Evolutionary conservation across 2,113 vertebrate genomes (phyloP).

Genomic region (Anser cygnoides): DNA sequence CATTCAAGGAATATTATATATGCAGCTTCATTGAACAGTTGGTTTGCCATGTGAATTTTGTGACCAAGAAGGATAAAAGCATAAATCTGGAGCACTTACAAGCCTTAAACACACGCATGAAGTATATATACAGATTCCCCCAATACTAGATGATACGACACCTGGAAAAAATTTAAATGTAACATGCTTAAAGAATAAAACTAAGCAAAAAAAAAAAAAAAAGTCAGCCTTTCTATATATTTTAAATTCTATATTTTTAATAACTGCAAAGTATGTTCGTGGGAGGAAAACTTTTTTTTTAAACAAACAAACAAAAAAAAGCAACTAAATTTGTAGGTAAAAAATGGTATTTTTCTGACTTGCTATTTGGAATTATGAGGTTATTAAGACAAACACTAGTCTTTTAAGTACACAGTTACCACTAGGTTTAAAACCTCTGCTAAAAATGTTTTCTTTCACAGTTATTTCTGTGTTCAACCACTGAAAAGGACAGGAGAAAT

Average conservation of each 20-base stretch:
- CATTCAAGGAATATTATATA: constrained; percentile 40
- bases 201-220: background rate
- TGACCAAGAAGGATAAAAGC: constrained; percentile 42
- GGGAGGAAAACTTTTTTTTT: background rate
- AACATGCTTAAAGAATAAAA: background rate
- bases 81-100: constrained; percentile 33
- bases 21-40: constrained; percentile 15
- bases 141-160: background rate
- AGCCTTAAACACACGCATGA: background rate
- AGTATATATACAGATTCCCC: background rate
- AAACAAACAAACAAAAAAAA: background rate
- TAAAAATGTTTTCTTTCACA: background rate
- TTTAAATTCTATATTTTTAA: background rate
- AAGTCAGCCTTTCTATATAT: background rate
- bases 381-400: background rate
- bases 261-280: background rate
- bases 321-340: background rate
- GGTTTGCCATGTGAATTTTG: background rate
- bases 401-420: background rate
- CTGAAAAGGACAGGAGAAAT: background rate
- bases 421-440: background rate
- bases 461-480: background rate
- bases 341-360: background rate
- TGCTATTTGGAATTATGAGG: background rate
- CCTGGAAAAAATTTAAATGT: background rate